Percentiles rank a stretch among this genome's conserved stretches.
These are phyloP conservation scores for Eueremaeus valkanovi DNA, from an alignment of 2,888 invertebrate species.

Conservation along the genomic window DNA sequence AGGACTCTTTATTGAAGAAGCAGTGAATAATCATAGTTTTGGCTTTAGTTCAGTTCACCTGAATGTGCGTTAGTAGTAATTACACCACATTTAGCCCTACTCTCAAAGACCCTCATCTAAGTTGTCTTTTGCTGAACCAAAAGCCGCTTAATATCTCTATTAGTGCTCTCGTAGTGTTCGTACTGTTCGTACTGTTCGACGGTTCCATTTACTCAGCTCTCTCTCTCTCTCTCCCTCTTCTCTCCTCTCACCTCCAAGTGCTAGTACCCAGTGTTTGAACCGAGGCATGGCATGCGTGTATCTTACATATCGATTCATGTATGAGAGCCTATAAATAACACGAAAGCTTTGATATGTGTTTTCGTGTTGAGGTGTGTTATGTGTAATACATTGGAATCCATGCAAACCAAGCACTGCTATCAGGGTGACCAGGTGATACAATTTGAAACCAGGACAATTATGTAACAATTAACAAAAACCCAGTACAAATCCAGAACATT, in stretches of 20 bases:
- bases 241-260: not conserved
- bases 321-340: conserved; percentile 15
- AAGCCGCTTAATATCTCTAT: conserved; percentile 34
- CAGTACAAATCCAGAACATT: too few species aligned
- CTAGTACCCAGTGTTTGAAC: not conserved
- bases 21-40: conserved; percentile 22
- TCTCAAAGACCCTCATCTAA: conserved; percentile 8
- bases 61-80: conserved; percentile 4
- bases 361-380: conserved; percentile 27
- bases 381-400: not conserved
- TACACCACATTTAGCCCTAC: conserved; percentile 12
- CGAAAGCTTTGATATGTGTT: conserved; percentile 32
- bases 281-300: not conserved
- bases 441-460: too few species aligned
- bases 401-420: too few species aligned
- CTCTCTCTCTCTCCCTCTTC: not conserved
- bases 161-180: too few species aligned
- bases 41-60: not conserved
- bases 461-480: too few species aligned
- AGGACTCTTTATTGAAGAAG: not conserved
- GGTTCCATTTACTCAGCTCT: conserved; percentile 1
- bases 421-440: too few species aligned
- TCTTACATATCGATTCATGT: conserved; percentile 18
- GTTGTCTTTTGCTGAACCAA: conserved; percentile 28
- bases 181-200: too few species aligned